Base-by-base conservation (phyloP, 2,797 vertebrate genomes). In the Macrochelys suwanniensis region DNA sequence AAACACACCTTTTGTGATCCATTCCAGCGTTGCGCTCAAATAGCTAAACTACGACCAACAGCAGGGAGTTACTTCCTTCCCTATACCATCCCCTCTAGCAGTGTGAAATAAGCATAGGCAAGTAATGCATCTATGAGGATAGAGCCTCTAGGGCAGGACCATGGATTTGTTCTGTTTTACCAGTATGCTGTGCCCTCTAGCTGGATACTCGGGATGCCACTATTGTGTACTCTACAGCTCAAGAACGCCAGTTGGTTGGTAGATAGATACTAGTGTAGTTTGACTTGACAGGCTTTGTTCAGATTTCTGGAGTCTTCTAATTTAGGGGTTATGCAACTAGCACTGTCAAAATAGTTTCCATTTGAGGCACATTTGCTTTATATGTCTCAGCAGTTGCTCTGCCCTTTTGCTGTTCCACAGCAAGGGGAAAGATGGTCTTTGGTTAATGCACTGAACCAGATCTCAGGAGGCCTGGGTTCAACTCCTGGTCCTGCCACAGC, bases 101-200 rank as follows among this genome's bases (percentile, higher is more conserved):
- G 4, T 0, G 47, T n/a, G 91, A 85, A 19, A n/a, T 51, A 85
- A 0, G 0, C 54, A 19, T 1, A 6, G 91, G 5, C n/a, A 21
- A 90, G 54, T 71, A 93, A 1, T 5, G 17, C 9, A 71, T 8
- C 4, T 12, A 82, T 4, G 1, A 79, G 45, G 84, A 21, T 0
- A 3, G 15, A 88, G n/a, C 7, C 10, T 42, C 19, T 53, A 85
- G 85, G 12, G 25, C 76, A 74, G 5, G 1, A 0, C 25, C 47
- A 37, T 17, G 54, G 15, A 26, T 56, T 76, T 76, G 23, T 15
- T 82, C 21, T 31, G 42, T 25, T 5, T 3, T 21, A 61, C 19
- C 37, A 45, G 15, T 3, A 76, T 7, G 5, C 10, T 68, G 11
- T 76, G 19, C 4, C 17, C 42, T 10, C 11, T 50, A 31, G 19